phyloP scores from a whole-genome alignment of 2,888 invertebrate species.

The Anthrax anthrax region DNA sequence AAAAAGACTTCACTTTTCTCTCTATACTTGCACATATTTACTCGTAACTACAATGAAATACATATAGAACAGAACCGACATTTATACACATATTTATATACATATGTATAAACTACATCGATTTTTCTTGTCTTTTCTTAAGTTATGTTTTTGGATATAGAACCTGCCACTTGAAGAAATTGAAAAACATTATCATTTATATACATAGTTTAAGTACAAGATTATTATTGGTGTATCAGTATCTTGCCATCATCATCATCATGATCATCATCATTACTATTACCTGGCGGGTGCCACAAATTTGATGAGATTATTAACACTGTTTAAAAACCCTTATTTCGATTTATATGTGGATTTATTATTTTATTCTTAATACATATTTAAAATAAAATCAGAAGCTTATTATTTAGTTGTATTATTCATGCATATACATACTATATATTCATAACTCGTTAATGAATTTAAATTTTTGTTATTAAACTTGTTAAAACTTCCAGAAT shows the following conservation, averaged over 20 bases:
- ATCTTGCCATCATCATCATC: neutral
- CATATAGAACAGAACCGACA: too few relatives aligned
- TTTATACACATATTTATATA: too few relatives aligned
- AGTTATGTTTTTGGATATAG: neutral
- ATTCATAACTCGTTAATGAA: too few relatives aligned
- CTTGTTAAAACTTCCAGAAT: too few relatives aligned
- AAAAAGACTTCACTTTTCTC: slow-evolving; percentile 3
- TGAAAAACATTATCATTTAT: neutral
- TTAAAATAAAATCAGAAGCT: too few relatives aligned
- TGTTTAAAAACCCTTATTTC: neutral
- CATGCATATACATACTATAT: too few relatives aligned
- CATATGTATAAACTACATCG: neutral
- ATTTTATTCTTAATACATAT: too few relatives aligned
- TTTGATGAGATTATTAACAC: neutral
- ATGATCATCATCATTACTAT: neutral
- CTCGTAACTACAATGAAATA: too few relatives aligned
- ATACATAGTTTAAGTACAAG: neutral
- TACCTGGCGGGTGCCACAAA: neutral
- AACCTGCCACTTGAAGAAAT: neutral
- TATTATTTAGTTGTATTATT: too few relatives aligned
- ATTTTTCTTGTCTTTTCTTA: neutral
- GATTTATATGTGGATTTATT: too few relatives aligned
- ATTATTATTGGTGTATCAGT: neutral
- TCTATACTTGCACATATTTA: too few relatives aligned
- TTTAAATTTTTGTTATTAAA: too few relatives aligned